Base-by-base conservation (phyloP, 2,113 vertebrate genomes). In the Motacilla alba region DNA sequence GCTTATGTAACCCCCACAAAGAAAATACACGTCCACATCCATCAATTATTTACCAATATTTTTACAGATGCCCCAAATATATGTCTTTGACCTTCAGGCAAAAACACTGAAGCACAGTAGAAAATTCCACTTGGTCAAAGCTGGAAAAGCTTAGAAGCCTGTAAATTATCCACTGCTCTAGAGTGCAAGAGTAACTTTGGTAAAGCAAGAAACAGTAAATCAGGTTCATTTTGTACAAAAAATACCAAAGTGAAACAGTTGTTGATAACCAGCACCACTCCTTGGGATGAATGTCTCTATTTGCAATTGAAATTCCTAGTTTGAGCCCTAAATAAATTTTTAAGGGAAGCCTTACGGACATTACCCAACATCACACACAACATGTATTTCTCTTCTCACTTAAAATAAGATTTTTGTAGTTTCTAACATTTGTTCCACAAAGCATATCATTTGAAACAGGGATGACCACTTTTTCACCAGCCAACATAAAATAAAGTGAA, bases 21-120 rank as follows among this genome's bases (percentile, higher is more conserved):
- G 94, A 87, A 94, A 96, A 93, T 87, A 76, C n/a, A 60, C 6
- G 30, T 77, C 49, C 83, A 62, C 49, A 69, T 62, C 50, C 86
- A 87, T 95, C 91, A 93, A 74, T 95, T 91, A 96, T 91, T 95
- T 68, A 89, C 66, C 64, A 56, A 2, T 69, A 80, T 93, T 92
- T 83, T 91, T 91, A 91, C 47, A 94, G 75, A 84, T 77, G 49
- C 78, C 73, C 80, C 84, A 89, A 49, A 93, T 72, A 63, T 39
- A 83, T 73, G 33, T 18, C 78, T 96, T 80, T 93, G 91, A 96
- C 90, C 87, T 95, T 88, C 50, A 68, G 67, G 59, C 47, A 95
- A 73, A 68, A 60, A 39, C 26, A 55, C 17, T 81, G 75, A 91
- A 83, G 35, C 6, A 62, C 37, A 76, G 28, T 6, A 73, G 64